Base-by-base conservation (phyloP, 2,113 vertebrate genomes). In the Nothobranchius furzeri region DNA sequence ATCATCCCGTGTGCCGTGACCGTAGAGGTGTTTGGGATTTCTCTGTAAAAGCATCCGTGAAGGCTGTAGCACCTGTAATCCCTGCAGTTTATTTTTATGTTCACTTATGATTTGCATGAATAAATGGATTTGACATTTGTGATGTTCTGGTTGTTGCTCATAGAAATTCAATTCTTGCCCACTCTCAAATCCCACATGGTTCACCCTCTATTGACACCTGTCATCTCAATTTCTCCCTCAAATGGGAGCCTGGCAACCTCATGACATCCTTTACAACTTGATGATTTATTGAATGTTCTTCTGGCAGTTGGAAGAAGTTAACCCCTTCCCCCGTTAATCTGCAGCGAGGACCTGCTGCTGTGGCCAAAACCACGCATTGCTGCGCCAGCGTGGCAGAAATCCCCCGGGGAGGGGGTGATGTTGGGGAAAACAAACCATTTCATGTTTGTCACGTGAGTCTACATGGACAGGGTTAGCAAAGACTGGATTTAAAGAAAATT, bases 71-170 rank as follows among this genome's bases (percentile, higher is more conserved):
- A 64, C 59, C 53, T 79, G 57, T 79, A 61, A 63, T 69, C 68
- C 42, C 37, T 76, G 65, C 69, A 60, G 17, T 60, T 85, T 79
- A 9, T 73, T 76, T 81, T 77, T 66, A 61, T 69, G 52, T 81
- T 82, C 65, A 55, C 62, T 60, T 83, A 81, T 86, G 56, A 87
- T 85, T 88, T 81, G 87, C 84, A 91, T 86, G 71, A 90, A 87
- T 91, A 90, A 90, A 90, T 80, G 45, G 73, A 87, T 87, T 86
- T 87, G 69, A 86, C 82, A 84, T 85, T 84, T 83, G 30, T 42
- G 17, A 15, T 13, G n/a, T 53, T 58, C 15, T 59, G 17, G 4
- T 46, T 59, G 47, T 67, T 69, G 12, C 50, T 59, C 24, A 36
- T 14, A 59, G 36, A 75, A 60, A 37, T 63, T 45, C 49, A 59